These are phyloP conservation scores for Megaceryle alcyon DNA, from an alignment of 2,797 vertebrate species.

Conservation along the genomic window DNA sequence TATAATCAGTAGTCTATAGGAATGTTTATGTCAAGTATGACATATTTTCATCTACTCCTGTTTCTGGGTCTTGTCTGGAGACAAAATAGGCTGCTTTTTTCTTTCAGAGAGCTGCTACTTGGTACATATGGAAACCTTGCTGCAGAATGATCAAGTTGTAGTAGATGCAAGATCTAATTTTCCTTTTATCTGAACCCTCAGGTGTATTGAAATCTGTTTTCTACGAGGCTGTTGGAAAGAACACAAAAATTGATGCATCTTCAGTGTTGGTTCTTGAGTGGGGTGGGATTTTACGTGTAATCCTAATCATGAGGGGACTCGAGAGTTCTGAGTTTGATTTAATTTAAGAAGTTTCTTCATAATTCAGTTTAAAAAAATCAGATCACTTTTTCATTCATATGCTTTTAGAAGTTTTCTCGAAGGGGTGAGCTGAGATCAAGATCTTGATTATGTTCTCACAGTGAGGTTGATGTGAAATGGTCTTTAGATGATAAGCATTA, in stretches of 20 bases:
- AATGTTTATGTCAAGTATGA: neutral
- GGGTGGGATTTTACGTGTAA: neutral
- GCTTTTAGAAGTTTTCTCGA: neutral
- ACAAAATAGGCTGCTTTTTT: neutral
- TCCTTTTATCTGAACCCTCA: neutral
- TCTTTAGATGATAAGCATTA: neutral
- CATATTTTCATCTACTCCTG: neutral
- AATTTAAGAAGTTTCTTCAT: neutral
- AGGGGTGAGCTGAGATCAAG: neutral
- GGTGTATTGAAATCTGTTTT: neutral
- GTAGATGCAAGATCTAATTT: neutral
- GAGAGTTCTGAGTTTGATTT: neutral
- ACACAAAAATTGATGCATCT: neutral
- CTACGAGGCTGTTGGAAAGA: neutral
- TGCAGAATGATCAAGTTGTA: neutral
- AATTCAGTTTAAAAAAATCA: neutral
- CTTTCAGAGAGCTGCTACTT: neutral
- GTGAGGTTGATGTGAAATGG: neutral
- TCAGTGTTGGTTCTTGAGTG: neutral
- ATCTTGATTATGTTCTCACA: neutral
- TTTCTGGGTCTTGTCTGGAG: neutral
- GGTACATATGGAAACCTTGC: neutral
- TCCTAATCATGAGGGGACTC: neutral
- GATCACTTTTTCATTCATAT: neutral
- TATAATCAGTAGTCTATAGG: neutral